A percentile compares a stretch with the other conserved stretches of the same genome.
These are phyloP conservation scores for Ophonus ardosiacus DNA, from an alignment of 2,888 invertebrate species.

Conservation along the genomic window DNA sequence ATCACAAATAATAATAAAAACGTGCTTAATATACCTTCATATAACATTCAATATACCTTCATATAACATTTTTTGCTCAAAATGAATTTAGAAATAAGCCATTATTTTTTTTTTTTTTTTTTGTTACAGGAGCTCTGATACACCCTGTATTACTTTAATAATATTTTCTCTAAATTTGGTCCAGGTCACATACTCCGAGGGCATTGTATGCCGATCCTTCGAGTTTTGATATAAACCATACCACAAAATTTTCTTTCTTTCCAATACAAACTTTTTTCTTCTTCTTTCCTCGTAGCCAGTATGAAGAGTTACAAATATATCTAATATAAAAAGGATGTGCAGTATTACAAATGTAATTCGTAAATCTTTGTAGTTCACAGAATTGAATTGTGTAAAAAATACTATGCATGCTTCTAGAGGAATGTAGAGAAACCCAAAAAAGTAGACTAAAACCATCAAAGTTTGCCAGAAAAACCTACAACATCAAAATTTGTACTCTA, in stretches of 20 bases:
- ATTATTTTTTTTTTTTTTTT: no score
- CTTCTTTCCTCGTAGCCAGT: constrained; percentile 27
- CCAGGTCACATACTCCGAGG: no score
- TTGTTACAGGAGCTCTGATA: no score
- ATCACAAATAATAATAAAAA: no score
- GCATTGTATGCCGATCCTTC: no score
- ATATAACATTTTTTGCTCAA: no score
- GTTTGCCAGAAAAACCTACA: constrained; percentile 46
- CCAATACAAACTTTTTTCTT: constrained; percentile 9
- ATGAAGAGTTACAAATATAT: constrained; percentile 38
- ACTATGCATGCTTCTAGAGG: constrained; percentile 26
- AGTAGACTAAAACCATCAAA: constrained; percentile 34
- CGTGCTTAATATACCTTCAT: no score
- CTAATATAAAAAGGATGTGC: constrained; percentile 37
- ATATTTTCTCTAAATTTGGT: no score
- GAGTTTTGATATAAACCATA: neutral
- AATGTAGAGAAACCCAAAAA: constrained; percentile 6
- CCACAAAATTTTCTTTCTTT: constrained; percentile 22
- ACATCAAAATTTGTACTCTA: neutral
- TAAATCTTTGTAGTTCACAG: constrained; percentile 23
- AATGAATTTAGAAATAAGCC: no score
- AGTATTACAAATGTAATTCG: neutral
- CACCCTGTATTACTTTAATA: no score
- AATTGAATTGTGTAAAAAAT: constrained; percentile 14
- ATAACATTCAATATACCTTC: no score